Evolutionary conservation across 2,113 vertebrate species (phyloP), one percentile per base, ranked within the genome.

Genomic region (Trichechus manatus): DNA sequence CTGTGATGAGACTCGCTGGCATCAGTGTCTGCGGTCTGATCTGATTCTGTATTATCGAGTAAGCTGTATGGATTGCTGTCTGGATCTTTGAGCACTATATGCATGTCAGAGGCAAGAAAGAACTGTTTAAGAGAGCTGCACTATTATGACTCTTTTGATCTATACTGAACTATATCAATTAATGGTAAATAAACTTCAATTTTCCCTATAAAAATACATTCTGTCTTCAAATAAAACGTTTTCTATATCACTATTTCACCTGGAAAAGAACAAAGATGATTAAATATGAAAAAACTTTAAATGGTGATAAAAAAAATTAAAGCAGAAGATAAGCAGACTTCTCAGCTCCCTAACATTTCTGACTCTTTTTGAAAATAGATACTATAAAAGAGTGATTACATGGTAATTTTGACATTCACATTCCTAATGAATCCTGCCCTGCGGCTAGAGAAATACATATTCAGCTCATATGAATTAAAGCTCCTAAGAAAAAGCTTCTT

Each of bases 11-110:
- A 99, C 85, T 99, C 99, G 27, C 99, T 99, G 66, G 99, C 99
- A 27, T 99, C 99, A 0, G 99, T 99, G 92, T 99, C 99, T 44
- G 99, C 99, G 0, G 99, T 99, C 99, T 99, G 99, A 98, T 99
- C 99, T 0, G 99, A 99, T 98, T 99, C 99, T 0, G 99, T 99
- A 98, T 99, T 99, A 87, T 99, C 99, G 93, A 99, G 96, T 97
- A 99, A 98, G 97, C 99, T 99, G 97, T 99, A 99, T 3, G 99
- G 98, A 98, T 99, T 99, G 96, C 99, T 99, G 97, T 99, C 99
- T 0, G 99, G 99, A 96, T 99, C 99, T 95, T 99, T 99, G 25
- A 99, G 99, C 97, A 99, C 99, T 99, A 72, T 89, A 98, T 79
- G 96, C 96, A 97, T 97, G 96, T 97, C 75, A 97, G 96, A 98